A percentile compares a stretch with the other conserved stretches of the same genome.
Evolutionary conservation across 2,888 invertebrate species (phyloP).

Genomic region (Drosophila quinaria): DNA sequence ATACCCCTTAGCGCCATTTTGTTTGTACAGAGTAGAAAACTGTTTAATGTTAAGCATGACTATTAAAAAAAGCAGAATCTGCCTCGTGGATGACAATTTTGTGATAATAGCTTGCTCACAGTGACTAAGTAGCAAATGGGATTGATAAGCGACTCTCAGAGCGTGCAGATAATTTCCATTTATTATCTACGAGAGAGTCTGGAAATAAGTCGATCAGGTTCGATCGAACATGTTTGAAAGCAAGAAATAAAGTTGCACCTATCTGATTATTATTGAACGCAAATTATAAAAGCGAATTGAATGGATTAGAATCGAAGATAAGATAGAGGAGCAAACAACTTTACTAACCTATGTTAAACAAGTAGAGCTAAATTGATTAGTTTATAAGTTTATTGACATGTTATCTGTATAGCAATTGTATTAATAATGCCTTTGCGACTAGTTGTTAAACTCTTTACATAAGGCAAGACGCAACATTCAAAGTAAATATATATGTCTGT

Average conservation of each 20-base stretch:
- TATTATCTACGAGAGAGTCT: not conserved
- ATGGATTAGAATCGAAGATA: not conserved
- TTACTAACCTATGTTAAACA: not conserved
- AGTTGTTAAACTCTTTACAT: too few relatives aligned
- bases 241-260: not conserved
- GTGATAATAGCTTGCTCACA: not conserved
- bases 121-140: not conserved
- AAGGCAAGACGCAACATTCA: too few relatives aligned
- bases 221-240: not conserved
- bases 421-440: too few relatives aligned
- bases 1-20: not conserved
- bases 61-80: not conserved
- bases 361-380: not conserved
- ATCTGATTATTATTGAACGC: not conserved
- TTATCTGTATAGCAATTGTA: too few relatives aligned
- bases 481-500: too few relatives aligned
- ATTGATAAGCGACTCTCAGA: constrained; percentile 1
- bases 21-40: not conserved
- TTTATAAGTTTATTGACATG: not conserved
- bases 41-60: constrained; percentile 13
- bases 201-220: not conserved
- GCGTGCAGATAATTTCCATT: too few relatives aligned
- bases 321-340: constrained; percentile 2
- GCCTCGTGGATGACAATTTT: not conserved
- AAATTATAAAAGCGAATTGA: not conserved